Base-by-base conservation (phyloP, 1,140 invertebrate genomes). In the Drosophila lacteicornis region DNA sequence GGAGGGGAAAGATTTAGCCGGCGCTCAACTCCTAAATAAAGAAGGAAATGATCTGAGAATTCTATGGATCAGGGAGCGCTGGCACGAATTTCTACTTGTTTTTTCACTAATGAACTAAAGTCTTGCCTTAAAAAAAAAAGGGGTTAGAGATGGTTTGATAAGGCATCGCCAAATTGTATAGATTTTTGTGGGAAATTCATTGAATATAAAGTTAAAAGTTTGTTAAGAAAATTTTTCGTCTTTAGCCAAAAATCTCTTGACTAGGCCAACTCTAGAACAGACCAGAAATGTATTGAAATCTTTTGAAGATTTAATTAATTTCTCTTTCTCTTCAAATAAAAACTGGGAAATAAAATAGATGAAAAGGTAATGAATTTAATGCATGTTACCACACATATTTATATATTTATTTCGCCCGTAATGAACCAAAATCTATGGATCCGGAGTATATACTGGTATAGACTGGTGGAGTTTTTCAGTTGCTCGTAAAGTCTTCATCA, bases 401-500 rank as follows among this genome's bases (percentile, higher is more conserved):
- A 47, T 17, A 17, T 63, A 33, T 12, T 40, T 62, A 53, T 33
- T 38, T 22, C 7, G n/a, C 22, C 12, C 60, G 9, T 25, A 66
- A 42, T 67, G 17, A 49, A 45, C n/a, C 15, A 4, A 47, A 56
- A 36, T 17, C 27, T n/a, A 59, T 61, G 12, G 19, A 42, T n/a
- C 19, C 8, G 47, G 30, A 53, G 53, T 25, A 25, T 43, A 51
- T 36, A 33, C 45, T 9, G 27, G 5, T 30, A 30, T 30, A 30
- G 27, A 6, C 12, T 40, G 11, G 25, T 66, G 30, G 15, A 50
- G 59, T 40, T 40, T 66, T 76, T 58, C 46, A 36, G 17, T 50
- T 50, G 51, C 59, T 66, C 71, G 50, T 61, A 77, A 78, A 69
- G 65, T 46, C 56, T 47, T 68, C 63, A 68, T 69, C 75, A 78